These are phyloP conservation scores for Cathartes aura DNA, from an alignment of 2,113 vertebrate species.

Conservation along the genomic window DNA sequence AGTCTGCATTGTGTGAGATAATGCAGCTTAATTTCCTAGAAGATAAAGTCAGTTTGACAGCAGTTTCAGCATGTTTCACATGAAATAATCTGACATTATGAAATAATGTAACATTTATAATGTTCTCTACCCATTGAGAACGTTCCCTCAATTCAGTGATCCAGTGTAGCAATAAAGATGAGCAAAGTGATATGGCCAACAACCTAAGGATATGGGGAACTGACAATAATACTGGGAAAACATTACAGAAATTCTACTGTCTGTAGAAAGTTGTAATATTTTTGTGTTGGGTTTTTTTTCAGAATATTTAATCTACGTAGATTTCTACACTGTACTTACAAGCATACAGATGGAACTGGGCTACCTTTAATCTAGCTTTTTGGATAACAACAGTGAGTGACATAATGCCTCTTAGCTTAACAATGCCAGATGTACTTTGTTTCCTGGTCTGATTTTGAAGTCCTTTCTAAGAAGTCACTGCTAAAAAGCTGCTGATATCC, in stretches of 20 bases:
- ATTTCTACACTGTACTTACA: not conserved
- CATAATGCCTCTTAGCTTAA: not conserved
- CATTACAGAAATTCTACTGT: not conserved
- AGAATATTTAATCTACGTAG: not conserved
- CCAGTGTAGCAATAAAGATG: not conserved
- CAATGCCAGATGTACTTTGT: not conserved
- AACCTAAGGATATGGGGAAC: not conserved
- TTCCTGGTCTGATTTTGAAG: not conserved
- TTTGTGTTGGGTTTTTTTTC: not conserved
- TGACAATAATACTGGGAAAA: not conserved
- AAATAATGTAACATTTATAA: slow-evolving; percentile 35
- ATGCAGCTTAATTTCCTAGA: slow-evolving; percentile 68
- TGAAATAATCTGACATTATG: slow-evolving; percentile 45
- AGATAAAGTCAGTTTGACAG: slow-evolving; percentile 72
- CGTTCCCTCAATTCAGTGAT: not conserved
- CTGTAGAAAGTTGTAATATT: not conserved
- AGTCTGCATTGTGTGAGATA: slow-evolving; percentile 69
- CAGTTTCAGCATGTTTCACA: slow-evolving; percentile 56
- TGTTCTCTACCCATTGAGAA: not conserved
- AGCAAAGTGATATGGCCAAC: not conserved
- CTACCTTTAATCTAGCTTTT: not conserved
- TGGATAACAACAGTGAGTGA: not conserved
- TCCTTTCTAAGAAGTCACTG: not conserved
- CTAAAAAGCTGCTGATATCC: not conserved
- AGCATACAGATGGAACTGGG: not conserved